Evolutionary conservation across 2,797 vertebrate species (phyloP).

Genomic region (Sphenodon punctatus): DNA sequence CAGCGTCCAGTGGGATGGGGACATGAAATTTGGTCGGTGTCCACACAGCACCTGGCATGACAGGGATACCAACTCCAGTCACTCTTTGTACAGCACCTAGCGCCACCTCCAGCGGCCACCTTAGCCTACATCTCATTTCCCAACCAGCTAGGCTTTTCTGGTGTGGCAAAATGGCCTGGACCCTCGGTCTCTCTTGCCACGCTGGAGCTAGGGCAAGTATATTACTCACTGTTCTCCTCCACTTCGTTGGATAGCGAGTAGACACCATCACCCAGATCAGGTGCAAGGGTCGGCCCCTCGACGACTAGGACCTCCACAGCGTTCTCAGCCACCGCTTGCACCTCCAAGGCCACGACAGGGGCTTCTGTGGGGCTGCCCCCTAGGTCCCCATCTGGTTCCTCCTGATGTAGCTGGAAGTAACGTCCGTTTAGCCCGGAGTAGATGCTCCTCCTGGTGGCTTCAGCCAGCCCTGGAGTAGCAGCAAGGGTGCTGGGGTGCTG

Average conservation of each 20-base stretch:
- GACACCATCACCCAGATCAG: not conserved
- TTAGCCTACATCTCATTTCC: too few species aligned
- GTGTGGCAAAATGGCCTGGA: accelerated
- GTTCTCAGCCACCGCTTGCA: not conserved
- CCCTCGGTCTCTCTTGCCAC: accelerated
- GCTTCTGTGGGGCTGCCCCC: accelerated
- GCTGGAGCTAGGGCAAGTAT: accelerated
- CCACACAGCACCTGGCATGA: not conserved
- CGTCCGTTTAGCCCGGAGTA: slow-evolving; percentile 64
- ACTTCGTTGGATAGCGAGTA: not conserved
- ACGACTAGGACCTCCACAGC: not conserved
- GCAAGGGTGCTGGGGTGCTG: not conserved
- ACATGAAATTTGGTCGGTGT: too few species aligned
- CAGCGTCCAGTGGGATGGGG: too few species aligned
- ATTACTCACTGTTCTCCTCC: slow-evolving; percentile 29
- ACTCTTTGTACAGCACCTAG: too few species aligned
- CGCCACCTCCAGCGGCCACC: too few species aligned
- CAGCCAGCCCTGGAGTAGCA: not conserved
- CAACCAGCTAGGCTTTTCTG: accelerated
- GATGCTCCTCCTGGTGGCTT: not conserved
- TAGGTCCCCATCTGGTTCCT: accelerated
- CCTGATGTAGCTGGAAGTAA: slow-evolving; percentile 64
- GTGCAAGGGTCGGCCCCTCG: accelerated
- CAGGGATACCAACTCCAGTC: too few species aligned
- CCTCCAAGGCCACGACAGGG: not conserved